Evolutionary conservation across 2,888 invertebrate species (phyloP), one percentile per base, ranked within the genome.

Genomic region (Drosophila monieri): DNA sequence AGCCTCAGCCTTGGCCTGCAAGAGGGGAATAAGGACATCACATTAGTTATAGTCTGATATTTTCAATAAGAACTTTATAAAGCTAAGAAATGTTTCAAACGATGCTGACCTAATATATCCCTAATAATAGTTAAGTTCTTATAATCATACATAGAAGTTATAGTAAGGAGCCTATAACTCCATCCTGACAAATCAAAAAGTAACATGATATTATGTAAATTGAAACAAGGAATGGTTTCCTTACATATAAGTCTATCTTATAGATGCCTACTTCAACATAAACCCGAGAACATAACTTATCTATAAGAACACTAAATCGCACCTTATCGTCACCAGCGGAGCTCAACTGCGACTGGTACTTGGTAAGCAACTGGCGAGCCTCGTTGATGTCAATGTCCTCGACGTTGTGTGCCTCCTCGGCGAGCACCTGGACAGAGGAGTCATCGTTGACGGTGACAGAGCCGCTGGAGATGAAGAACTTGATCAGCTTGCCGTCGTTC

Each of bases 401-500:
- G 47, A 99, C 89, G 10, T 95, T 94, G 86, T 97, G 97, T 9
- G 98, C 99, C 93, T 99, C 99, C 92, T 99, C 99, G 32, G 99
- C 99, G 76, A 99, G 92, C 55, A 96, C 95, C 94, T 99, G 99
- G 60, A 97, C 97, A 70, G 97, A 96, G 6, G 98, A 98, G 91
- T 99, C 99, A 76, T 98, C 97, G 91, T 99, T 99, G 80, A 99
- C 97, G 35, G 98, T 95, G 77, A 99, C 94, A 18, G 98, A 97
- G 60, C 99, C 99, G 85, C 98, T 98, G 62, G 99, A 99, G 9
- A 99, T 99, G 92, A 99, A 99, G 89, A 95, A 96, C 92, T 97
- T 98, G 89, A 94, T 96, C 12, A 94, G 92, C 73, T 94, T 93
- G 69, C 98, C 98, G 89, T 96, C 96, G 77, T 95, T 94, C 92